Percentiles rank a stretch among this genome's conserved stretches.
These are phyloP conservation scores for Luscinia megarhynchos DNA, from an alignment of 2,797 vertebrate species.

Conservation along the genomic window DNA sequence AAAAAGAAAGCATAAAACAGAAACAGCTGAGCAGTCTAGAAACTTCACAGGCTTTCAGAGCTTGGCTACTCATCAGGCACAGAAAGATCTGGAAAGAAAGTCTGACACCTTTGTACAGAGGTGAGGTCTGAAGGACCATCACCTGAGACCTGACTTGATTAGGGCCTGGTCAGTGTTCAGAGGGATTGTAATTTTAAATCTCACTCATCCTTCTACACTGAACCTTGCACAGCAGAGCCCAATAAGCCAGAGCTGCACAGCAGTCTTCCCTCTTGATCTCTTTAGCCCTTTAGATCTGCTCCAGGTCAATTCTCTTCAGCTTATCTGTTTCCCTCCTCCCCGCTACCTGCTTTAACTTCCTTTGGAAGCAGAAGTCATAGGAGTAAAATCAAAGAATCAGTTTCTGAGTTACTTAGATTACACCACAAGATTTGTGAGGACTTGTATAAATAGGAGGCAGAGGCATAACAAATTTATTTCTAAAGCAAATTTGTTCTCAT, in stretches of 20 bases:
- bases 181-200: neutral
- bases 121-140: conserved; percentile 17
- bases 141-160: neutral
- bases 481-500: conserved; percentile 54
- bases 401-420: conserved; percentile 11
- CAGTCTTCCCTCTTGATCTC: conserved; percentile 24
- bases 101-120: conserved; percentile 18
- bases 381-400: conserved; percentile 24
- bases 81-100: conserved; percentile 76
- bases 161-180: neutral
- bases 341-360: neutral
- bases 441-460: conserved; percentile 43
- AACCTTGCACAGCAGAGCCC: conserved; percentile 10
- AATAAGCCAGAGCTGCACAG: neutral
- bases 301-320: neutral
- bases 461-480: conserved; percentile 46
- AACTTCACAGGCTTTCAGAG: conserved; percentile 38
- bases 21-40: conserved; percentile 59
- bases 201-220: conserved; percentile 9
- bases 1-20: conserved; percentile 66
- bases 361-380: conserved; percentile 31
- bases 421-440: conserved; percentile 21
- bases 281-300: conserved; percentile 23
- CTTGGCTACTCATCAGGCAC: conserved; percentile 40
- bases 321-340: neutral